These are phyloP conservation scores for Lagodon rhomboides DNA, from an alignment of 2,797 vertebrate species.

Conservation along the genomic window DNA sequence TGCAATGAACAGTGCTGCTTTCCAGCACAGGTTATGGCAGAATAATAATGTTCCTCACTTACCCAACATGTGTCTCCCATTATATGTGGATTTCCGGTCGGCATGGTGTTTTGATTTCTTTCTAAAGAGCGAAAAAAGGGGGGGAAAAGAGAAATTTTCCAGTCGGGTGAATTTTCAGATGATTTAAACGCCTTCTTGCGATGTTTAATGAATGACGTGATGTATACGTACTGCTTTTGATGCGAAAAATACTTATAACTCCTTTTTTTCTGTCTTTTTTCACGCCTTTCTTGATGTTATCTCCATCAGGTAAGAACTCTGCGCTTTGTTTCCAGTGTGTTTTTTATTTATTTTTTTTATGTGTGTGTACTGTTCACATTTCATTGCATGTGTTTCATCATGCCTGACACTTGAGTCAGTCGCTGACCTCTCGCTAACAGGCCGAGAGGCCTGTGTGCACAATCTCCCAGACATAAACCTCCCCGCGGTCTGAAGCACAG, in stretches of 20 bases:
- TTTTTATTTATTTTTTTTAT: constrained; percentile 1
- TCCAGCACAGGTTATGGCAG: constrained; percentile 61
- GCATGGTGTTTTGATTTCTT: constrained; percentile 5
- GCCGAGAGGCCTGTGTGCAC: constrained; percentile 21
- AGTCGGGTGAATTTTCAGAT: constrained; percentile 14
- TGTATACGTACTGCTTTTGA: neutral
- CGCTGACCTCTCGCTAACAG: constrained; percentile 51
- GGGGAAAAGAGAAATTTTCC: neutral
- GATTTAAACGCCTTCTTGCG: constrained; percentile 45
- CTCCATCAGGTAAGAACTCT: constrained; percentile 67
- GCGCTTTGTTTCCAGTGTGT: neutral
- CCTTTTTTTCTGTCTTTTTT: constrained; percentile 5
- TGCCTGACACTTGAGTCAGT: constrained; percentile 23
- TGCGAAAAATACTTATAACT: constrained; percentile 16
- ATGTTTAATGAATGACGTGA: constrained; percentile 20
- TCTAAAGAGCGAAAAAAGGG: neutral
- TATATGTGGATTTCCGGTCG: constrained; percentile 37
- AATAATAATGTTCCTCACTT: constrained; percentile 67
- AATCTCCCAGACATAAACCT: constrained; percentile 18
- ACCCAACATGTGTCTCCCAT: constrained; percentile 52
- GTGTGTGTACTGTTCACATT: neutral
- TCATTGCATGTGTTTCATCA: constrained; percentile 35
- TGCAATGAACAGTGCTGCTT: constrained; percentile 59
- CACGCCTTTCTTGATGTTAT: constrained; percentile 17
- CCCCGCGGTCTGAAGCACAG: constrained; percentile 34